Conservation (phyloP, 2,888 invertebrate species). For the Caenorhabditis imperialis region DNA sequence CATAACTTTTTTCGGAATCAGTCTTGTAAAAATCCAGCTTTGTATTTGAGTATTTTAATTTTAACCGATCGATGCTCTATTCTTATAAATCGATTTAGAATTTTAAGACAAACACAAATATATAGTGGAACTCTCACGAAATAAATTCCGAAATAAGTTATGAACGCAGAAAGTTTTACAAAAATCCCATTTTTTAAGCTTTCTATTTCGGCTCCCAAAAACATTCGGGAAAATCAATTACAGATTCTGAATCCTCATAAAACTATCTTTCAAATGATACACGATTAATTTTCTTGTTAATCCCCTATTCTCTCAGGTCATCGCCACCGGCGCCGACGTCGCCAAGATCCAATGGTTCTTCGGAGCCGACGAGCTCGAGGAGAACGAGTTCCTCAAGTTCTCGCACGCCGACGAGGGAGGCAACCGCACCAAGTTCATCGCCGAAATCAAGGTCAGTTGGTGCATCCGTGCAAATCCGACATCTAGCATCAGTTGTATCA, state of each 20-base stretch:
- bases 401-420: constrained; percentile 74
- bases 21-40: neutral
- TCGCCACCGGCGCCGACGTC: constrained; percentile 71
- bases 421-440: constrained; percentile 70
- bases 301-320: constrained; percentile 52
- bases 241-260: too few relatives aligned
- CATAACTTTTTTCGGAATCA: too few relatives aligned
- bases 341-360: constrained; percentile 76
- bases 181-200: too few relatives aligned
- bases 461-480: constrained; percentile 1
- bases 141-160: too few relatives aligned
- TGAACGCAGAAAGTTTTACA: too few relatives aligned
- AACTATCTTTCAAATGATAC: too few relatives aligned
- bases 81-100: too few relatives aligned
- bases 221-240: too few relatives aligned
- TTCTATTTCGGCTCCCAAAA: too few relatives aligned
- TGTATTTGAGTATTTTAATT: neutral
- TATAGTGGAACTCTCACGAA: too few relatives aligned
- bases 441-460: constrained; percentile 74
- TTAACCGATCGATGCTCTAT: neutral
- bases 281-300: too few relatives aligned
- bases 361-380: constrained; percentile 73
- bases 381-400: constrained; percentile 72
- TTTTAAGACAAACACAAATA: too few relatives aligned
- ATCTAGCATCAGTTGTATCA: constrained; percentile 2